These are phyloP conservation scores for Ophion ellenae DNA, from an alignment of 2,888 invertebrate genomes.

Conservation along the genomic window DNA sequence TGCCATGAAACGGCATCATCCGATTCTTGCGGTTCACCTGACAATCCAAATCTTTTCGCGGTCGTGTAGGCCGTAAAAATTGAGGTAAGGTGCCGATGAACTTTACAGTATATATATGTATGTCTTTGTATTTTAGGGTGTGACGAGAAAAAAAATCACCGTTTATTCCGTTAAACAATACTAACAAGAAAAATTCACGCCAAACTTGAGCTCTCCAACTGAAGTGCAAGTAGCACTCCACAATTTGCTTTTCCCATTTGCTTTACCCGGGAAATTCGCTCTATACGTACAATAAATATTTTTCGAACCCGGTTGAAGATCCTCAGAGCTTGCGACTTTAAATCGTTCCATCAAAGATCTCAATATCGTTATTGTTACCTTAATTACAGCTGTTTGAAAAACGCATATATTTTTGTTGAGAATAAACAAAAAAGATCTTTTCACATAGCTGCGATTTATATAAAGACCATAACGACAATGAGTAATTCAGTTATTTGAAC, in stretches of 20 bases:
- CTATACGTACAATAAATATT: neutral
- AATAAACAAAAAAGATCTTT: neutral
- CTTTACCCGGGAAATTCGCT: neutral
- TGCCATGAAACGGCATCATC: slow-evolving; percentile 85
- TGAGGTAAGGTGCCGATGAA: slow-evolving; percentile 40
- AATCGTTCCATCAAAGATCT: neutral
- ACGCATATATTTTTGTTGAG: neutral
- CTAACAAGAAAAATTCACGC: neutral
- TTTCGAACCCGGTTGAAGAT: neutral
- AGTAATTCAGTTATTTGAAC: neutral
- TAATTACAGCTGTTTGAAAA: neutral
- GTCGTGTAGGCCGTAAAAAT: neutral
- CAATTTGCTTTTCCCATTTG: neutral
- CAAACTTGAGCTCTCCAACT: neutral
- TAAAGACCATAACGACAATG: neutral
- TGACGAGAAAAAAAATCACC: neutral
- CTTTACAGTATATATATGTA: neutral
- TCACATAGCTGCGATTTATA: neutral
- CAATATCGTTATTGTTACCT: neutral
- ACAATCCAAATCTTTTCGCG: slow-evolving; percentile 29
- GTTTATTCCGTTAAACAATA: neutral
- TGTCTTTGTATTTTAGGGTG: neutral
- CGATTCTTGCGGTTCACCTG: slow-evolving; percentile 16
- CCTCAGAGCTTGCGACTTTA: neutral
- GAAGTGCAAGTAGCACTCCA: neutral